Percentiles rank a stretch among this genome's conserved stretches.
Conservation (phyloP, 35 echinoderm and acorn worm genomes). For the Apostichopus californicus region DNA sequence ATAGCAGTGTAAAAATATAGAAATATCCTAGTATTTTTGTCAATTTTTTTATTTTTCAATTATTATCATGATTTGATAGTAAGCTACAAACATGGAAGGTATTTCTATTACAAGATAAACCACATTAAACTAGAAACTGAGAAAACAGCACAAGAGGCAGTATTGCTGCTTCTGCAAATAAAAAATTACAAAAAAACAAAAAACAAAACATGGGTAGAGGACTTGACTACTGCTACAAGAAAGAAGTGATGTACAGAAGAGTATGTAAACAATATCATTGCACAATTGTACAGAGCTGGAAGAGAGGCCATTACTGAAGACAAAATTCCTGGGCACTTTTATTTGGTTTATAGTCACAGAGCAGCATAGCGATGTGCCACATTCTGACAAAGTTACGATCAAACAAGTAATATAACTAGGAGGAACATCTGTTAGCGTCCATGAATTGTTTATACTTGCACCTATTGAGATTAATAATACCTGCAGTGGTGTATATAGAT, state of each 20-base stretch:
- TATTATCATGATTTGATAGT: not conserved
- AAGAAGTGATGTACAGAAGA: not conserved
- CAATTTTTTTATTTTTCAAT: constrained; percentile 26
- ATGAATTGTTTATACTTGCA: too few relatives aligned
- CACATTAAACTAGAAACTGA: constrained; percentile 14
- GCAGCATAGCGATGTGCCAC: too few relatives aligned
- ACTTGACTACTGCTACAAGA: not conserved
- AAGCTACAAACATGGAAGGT: constrained; percentile 48
- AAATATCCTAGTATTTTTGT: constrained; percentile 37
- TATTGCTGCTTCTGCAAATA: not conserved
- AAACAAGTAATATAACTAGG: too few relatives aligned
- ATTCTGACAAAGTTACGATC: too few relatives aligned
- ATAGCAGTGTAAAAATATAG: constrained; percentile 56
- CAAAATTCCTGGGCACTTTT: not conserved
- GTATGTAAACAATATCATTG: not conserved
- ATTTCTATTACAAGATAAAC: not conserved
- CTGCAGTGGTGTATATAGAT: too few relatives aligned
- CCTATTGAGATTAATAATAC: too few relatives aligned
- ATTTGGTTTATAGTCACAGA: not conserved
- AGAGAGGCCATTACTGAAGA: constrained; percentile 1
- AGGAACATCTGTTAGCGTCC: too few relatives aligned
- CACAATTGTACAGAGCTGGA: constrained; percentile 12
- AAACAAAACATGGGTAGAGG: not conserved
- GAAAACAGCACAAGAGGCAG: constrained; percentile 1
- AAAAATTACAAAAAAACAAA: too few relatives aligned